Evolutionary conservation across 2,113 vertebrate genomes (phyloP), one percentile per base, ranked within the genome.

Genomic region (Indicator maculatus): DNA sequence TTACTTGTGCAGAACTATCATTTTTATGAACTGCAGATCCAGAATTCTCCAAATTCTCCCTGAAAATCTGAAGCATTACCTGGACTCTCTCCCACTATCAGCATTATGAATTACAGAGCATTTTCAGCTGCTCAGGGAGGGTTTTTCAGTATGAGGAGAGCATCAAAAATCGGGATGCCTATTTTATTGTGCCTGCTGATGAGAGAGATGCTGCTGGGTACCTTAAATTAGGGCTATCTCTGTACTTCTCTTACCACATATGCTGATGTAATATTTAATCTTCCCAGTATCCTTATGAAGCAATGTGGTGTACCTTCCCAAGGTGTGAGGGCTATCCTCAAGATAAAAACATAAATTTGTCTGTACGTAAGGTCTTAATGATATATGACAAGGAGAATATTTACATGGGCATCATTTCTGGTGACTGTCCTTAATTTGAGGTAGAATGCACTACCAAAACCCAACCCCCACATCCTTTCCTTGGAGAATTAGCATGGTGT

Each of bases 161-260:
- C 0, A 0, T 0, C 36, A 41, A 61, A 73, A 82, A 61, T 45
- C 6, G 31, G 66, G 67, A 24, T 11, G 3, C n/a, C 15, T 36
- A 0, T 83, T 76, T 82, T 50, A 6, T 64, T 72, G 27, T 6
- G 2, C 26, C 61, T 2, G 3, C 24, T 79, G 33, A 27, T 56
- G 38, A 70, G 53, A 60, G 38, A 55, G 20, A 47, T 82, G 85
- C 70, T 63, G 11, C 52, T 52, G 52, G 73, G 28, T 8, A 76
- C 69, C 65, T 90, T 67, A 30, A 2, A 83, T 73, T 47, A 19
- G 31, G 64, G 18, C 18, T 60, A 1, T 24, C 19, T 47, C 63
- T 70, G 31, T 45, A 14, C 26, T 26, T 82, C 33, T 75, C 63
- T 59, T 18, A 3, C 28, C 12, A 28, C 20, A 5, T 52, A n/a